Conservation (phyloP, 2,113 vertebrate species). For the Anas platyrhynchos region DNA sequence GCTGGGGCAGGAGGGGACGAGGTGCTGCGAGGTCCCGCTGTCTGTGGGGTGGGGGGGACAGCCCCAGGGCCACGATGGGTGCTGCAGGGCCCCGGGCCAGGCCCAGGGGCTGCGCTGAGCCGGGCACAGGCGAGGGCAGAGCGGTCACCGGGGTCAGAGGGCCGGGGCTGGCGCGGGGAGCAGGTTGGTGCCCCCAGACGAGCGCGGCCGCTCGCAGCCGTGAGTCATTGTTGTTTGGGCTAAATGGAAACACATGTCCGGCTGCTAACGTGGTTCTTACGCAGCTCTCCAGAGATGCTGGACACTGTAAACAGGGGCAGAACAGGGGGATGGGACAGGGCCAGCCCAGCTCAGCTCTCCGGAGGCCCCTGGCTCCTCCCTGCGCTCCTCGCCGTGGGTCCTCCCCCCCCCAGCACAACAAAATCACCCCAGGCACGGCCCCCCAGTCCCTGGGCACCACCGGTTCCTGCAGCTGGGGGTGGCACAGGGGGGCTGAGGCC, state of each 20-base stretch:
- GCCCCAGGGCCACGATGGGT: neutral
- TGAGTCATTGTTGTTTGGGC: constrained; percentile 63
- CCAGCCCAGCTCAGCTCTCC: neutral
- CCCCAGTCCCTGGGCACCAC: rapidly evolving
- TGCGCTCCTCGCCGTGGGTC: neutral
- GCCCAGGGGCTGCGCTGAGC: neutral
- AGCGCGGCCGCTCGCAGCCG: neutral
- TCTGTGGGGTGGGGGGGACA: neutral
- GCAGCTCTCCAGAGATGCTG: neutral
- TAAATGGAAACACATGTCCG: constrained; percentile 74
- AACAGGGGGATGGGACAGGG: neutral
- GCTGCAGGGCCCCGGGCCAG: rapidly evolving
- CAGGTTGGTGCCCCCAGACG: neutral
- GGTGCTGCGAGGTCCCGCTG: rapidly evolving
- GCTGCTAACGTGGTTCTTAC: neutral
- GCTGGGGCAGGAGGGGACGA: neutral
- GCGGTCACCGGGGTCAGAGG: neutral
- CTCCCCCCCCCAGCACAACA: neutral
- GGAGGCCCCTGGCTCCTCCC: neutral
- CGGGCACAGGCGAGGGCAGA: rapidly evolving
- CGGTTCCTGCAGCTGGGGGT: neutral
- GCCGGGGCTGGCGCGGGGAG: neutral
- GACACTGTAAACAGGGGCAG: neutral
- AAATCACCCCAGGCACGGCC: rapidly evolving
- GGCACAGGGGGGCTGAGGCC: neutral